phyloP scores from a whole-genome alignment of 2,888 invertebrate species.

The Lypha dubia region DNA sequence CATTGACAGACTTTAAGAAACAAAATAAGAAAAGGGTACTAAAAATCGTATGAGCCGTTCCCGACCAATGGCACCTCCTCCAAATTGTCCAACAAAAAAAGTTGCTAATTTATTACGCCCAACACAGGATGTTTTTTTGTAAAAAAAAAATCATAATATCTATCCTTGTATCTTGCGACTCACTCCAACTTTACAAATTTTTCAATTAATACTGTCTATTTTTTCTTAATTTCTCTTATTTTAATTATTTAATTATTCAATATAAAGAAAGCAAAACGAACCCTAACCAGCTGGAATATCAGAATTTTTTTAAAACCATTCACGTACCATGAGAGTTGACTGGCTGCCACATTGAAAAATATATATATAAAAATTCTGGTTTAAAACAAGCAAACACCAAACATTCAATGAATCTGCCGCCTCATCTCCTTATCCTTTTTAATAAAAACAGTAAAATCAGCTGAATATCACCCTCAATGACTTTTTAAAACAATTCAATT shows the following conservation, averaged over 20 bases:
- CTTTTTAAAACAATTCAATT: slow-evolving; percentile 63
- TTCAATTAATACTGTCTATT: no score
- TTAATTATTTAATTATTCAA: slow-evolving; percentile 53
- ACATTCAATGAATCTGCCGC: slow-evolving; percentile 73
- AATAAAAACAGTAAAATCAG: slow-evolving; percentile 38
- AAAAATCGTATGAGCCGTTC: no score
- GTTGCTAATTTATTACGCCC: no score
- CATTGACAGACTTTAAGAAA: no score
- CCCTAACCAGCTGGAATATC: slow-evolving; percentile 71
- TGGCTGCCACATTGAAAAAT: slow-evolving; percentile 44
- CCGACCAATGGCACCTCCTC: no score
- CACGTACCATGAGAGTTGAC: slow-evolving; percentile 33
- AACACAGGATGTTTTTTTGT: no score
- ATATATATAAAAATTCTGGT: slow-evolving; percentile 54
- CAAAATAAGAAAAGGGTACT: no score
- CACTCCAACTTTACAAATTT: no score
- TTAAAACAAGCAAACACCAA: slow-evolving; percentile 80
- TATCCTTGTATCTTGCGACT: no score
- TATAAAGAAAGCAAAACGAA: slow-evolving; percentile 27
- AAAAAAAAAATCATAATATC: no score
- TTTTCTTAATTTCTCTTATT: neutral
- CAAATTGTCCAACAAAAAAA: no score
- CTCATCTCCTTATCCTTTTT: slow-evolving; percentile 16
- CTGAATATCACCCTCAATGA: slow-evolving; percentile 61
- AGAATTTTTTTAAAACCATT: slow-evolving; percentile 69